Percentiles rank a stretch among this genome's conserved stretches.
Evolutionary conservation across 2,888 invertebrate genomes (phyloP).

Genomic region (Xylocampa areola): DNA sequence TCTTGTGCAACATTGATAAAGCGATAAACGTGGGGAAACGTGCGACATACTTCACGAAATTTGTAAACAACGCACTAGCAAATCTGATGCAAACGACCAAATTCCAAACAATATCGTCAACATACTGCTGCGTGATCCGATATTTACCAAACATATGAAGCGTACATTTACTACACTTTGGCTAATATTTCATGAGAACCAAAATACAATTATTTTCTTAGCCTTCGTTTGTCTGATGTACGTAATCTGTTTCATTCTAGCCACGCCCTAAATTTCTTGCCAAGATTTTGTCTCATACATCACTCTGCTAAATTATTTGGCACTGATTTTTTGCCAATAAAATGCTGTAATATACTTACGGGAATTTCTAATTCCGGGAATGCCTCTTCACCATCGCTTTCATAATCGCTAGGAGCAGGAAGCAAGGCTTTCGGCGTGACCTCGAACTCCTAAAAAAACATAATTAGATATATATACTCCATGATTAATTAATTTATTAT

Average conservation of each 20-base stretch:
- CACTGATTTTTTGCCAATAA: neutral
- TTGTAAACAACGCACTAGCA: constrained; percentile 58
- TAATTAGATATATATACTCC: neutral
- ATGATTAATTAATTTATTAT: constrained; percentile 19
- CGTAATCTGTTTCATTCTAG: constrained; percentile 25
- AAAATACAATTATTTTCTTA: constrained; percentile 32
- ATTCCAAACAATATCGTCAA: constrained; percentile 54
- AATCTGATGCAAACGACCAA: constrained; percentile 47
- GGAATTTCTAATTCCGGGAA: constrained; percentile 82
- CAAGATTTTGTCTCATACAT: constrained; percentile 33
- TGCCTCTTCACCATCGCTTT: constrained; percentile 87
- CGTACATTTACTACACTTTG: constrained; percentile 5
- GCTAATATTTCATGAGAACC: constrained; percentile 19
- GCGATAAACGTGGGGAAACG: constrained; percentile 50
- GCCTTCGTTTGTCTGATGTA: constrained; percentile 17
- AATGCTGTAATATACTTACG: constrained; percentile 73
- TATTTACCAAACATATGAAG: constrained; percentile 36
- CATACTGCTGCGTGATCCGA: constrained; percentile 6
- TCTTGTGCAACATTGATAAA: constrained; percentile 44
- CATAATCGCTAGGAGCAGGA: constrained; percentile 78
- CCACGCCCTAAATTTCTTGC: constrained; percentile 46
- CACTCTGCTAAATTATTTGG: constrained; percentile 9
- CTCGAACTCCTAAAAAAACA: constrained; percentile 76
- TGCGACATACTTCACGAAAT: constrained; percentile 57
- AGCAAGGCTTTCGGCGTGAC: constrained; percentile 74